Percentiles rank a stretch among this genome's conserved stretches.
Conservation (phyloP, 2,888 invertebrate species). For the Diadegma fenestrale region DNA sequence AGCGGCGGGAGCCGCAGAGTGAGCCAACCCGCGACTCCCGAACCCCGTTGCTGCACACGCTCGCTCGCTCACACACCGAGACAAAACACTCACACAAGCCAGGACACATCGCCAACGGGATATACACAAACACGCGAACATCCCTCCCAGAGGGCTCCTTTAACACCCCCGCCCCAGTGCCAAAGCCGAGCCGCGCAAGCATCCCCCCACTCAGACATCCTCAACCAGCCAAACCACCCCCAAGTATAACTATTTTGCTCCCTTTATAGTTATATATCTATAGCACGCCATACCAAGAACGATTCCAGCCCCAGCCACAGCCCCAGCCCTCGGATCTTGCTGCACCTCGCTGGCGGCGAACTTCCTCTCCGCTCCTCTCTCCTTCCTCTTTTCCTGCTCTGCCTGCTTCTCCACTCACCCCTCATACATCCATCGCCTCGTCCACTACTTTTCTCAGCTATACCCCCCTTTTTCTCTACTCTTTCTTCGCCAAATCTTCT, state of each 20-base stretch:
- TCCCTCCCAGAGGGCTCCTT: constrained; percentile 56
- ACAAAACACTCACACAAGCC: constrained; percentile 21
- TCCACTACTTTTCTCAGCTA: constrained; percentile 18
- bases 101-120: neutral
- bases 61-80: constrained; percentile 23
- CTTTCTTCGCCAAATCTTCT: constrained; percentile 57
- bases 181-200: constrained; percentile 69
- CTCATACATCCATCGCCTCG: constrained; percentile 5
- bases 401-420: neutral
- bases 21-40: constrained; percentile 82
- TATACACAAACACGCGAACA: constrained; percentile 37
- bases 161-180: constrained; percentile 58
- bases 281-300: constrained; percentile 28
- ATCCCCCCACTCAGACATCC: constrained; percentile 63
- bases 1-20: constrained; percentile 85
- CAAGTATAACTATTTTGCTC: constrained; percentile 43
- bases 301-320: constrained; percentile 77
- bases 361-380: constrained; percentile 65
- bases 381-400: constrained; percentile 47
- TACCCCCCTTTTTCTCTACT: constrained; percentile 42
- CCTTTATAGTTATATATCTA: neutral
- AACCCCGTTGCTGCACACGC: constrained; percentile 75
- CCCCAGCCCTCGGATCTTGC: constrained; percentile 72
- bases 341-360: constrained; percentile 70
- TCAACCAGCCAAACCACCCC: constrained; percentile 64